phyloP scores from a whole-genome alignment of 2,113 vertebrate species.

The Sander vitreus region DNA sequence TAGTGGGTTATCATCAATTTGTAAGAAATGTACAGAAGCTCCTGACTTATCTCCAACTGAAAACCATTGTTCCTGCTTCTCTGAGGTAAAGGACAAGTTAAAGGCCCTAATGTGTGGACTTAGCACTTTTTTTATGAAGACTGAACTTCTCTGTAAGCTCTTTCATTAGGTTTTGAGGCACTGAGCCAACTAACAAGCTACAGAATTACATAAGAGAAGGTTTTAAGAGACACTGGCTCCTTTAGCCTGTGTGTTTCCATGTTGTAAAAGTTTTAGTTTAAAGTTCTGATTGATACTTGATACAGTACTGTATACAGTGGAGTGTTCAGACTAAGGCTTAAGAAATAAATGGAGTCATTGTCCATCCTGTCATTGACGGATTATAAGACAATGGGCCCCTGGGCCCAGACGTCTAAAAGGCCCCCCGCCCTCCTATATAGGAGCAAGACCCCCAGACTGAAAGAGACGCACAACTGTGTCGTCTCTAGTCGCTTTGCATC shows the following conservation, averaged over 20 bases:
- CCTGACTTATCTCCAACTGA: conserved; percentile 50
- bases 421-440: background rate
- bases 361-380: conserved; percentile 12
- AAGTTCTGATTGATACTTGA: conserved; percentile 51
- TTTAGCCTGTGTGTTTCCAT: conserved; percentile 49
- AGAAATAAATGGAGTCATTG: conserved; percentile 52
- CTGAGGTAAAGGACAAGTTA: conserved; percentile 9
- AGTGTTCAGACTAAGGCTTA: conserved; percentile 20
- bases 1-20: no score
- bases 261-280: conserved; percentile 54
- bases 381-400: conserved; percentile 1
- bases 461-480: background rate
- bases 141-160: conserved; percentile 49
- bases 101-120: conserved; percentile 40
- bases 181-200: conserved; percentile 54
- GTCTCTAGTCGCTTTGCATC: background rate
- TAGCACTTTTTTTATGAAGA: conserved; percentile 23
- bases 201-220: conserved; percentile 53
- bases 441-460: background rate
- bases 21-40: conserved; percentile 46
- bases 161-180: conserved; percentile 60
- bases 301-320: conserved; percentile 9
- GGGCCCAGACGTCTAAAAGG: background rate
- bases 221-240: conserved; percentile 48
- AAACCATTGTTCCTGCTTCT: conserved; percentile 39